Evolutionary conservation across 2,113 vertebrate species (phyloP).

Genomic region (Thryonomys swinderianus): DNA sequence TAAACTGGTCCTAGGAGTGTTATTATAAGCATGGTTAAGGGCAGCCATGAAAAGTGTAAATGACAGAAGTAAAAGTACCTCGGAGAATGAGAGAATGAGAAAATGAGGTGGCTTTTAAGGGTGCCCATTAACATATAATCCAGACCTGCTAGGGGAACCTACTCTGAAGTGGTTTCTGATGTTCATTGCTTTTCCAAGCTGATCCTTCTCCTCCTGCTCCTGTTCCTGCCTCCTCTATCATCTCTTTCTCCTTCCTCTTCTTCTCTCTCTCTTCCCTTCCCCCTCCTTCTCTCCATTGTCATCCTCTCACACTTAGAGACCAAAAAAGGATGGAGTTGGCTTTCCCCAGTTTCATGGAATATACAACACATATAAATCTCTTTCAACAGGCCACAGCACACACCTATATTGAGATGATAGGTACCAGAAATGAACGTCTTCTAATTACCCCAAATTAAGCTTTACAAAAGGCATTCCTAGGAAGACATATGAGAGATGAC

Average conservation of each 20-base stretch:
- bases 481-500: not conserved
- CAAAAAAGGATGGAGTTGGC: not conserved
- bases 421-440: not conserved
- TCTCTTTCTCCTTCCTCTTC: no score
- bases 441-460: not conserved
- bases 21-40: not conserved
- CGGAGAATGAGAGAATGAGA: not conserved
- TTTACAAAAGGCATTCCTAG: not conserved
- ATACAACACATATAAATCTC: not conserved
- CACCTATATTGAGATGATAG: not conserved
- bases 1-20: not conserved
- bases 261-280: no score
- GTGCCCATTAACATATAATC: not conserved
- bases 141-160: not conserved
- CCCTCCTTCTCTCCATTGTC: not conserved
- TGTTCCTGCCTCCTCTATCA: no score
- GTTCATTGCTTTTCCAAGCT: not conserved
- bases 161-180: not conserved
- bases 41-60: not conserved
- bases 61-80: not conserved
- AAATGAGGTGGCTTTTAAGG: not conserved
- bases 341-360: not conserved
- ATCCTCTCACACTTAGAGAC: not conserved
- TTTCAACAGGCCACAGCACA: not conserved
- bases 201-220: not conserved